Evolutionary conservation across 2,888 invertebrate species (phyloP).

Genomic region (Pachydiplax longipennis): DNA sequence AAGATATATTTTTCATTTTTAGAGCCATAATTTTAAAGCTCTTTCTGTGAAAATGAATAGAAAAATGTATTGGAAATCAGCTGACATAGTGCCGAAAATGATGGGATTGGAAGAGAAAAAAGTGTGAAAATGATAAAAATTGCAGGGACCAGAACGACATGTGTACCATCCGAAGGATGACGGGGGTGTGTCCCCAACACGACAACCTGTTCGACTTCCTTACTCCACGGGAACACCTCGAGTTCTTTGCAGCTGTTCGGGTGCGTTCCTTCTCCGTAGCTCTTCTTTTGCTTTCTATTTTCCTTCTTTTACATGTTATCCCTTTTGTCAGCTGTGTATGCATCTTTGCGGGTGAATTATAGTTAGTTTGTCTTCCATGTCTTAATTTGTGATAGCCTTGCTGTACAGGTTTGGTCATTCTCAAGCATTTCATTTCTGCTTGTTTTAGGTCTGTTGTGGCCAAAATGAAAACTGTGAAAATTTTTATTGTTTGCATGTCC

Average conservation of each 20-base stretch:
- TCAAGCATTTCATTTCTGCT: not conserved
- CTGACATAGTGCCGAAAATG: not conserved
- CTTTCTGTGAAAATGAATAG: not conserved
- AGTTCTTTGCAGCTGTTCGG: constrained; percentile 83
- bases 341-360: not conserved
- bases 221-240: constrained; percentile 80
- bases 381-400: constrained; percentile 27
- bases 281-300: constrained; percentile 1
- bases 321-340: constrained; percentile 16
- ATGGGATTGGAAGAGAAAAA: not conserved
- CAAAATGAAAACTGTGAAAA: not conserved
- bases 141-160: constrained; percentile 75
- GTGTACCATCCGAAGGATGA: constrained; percentile 80
- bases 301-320: not conserved
- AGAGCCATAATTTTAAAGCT: not conserved
- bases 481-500: not conserved
- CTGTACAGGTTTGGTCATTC: not conserved
- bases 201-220: constrained; percentile 82
- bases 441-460: not conserved
- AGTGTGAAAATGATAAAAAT: constrained; percentile 32
- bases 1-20: not conserved
- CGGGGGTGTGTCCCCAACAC: constrained; percentile 87
- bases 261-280: constrained; percentile 60
- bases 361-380: constrained; percentile 7
- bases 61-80: not conserved